Evolutionary conservation across 1,140 invertebrate genomes (phyloP).

Genomic region (Heliconius eleuchia): DNA sequence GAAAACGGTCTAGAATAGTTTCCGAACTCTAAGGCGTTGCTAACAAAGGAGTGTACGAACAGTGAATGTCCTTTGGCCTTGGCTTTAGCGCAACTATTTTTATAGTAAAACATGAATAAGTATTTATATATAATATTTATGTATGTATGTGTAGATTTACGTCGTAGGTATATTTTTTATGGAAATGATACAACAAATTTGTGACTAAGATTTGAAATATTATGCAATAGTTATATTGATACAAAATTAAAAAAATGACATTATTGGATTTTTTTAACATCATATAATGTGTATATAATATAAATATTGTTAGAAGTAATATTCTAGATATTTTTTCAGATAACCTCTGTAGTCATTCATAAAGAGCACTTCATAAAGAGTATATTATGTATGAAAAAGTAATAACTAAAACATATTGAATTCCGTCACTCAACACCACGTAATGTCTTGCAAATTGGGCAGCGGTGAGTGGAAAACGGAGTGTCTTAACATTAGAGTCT

Average conservation of each 20-base stretch:
- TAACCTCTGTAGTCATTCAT: no score
- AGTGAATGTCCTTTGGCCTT: slow-evolving; percentile 39
- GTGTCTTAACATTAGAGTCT: no score
- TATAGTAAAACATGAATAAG: slow-evolving; percentile 10
- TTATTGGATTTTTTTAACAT: neutral
- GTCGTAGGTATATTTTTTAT: neutral
- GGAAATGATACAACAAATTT: neutral
- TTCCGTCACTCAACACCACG: no score
- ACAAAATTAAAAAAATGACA: no score
- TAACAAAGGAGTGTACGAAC: slow-evolving; percentile 29
- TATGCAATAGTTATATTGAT: neutral
- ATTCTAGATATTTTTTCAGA: no score
- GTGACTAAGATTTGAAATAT: neutral
- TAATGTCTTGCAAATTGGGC: no score
- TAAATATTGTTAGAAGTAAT: no score
- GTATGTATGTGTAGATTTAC: neutral
- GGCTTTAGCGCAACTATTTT: slow-evolving; percentile 32
- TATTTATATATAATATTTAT: neutral
- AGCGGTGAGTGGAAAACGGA: no score
- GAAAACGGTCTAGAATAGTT: slow-evolving; percentile 33
- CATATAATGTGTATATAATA: neutral
- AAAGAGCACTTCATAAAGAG: no score
- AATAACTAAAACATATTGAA: no score
- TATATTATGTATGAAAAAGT: no score
- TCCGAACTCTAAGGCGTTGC: slow-evolving; percentile 31